Evolutionary conservation across 1,140 invertebrate species (phyloP), one percentile per base, ranked within the genome.

Genomic region (Diabrotica undecimpunctata): DNA sequence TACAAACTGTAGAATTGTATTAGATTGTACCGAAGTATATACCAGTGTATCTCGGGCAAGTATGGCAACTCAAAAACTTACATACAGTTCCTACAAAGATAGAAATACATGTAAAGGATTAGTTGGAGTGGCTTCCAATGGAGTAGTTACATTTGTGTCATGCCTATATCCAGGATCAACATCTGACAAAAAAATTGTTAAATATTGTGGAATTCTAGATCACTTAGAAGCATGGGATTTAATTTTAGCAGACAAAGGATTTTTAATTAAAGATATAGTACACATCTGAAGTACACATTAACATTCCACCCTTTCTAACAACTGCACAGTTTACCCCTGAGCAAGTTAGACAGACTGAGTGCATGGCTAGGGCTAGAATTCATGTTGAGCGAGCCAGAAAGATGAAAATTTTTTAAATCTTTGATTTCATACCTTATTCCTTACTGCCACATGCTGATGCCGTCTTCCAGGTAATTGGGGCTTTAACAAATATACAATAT

Each of bases 61-160:
- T 11, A 57, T 57, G 55, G 9, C 25, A 13, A n/a, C 37, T n/a
- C 64, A 66, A 46, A 66, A 62, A 50, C 13, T 55, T 8, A 66
- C 64, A 50, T 66, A 50, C 37, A 66, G 64, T 36, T 54, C 50
- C 7, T 66, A 66, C 36, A 61, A 62, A 36, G 56, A 65, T 38
- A 38, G 50, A 38, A 65, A 65, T 36, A 65, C 63, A 36, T 65
- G 38, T 11, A 60, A 65, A 36, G 63, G 25, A 41, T 59, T 72
- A 38, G 51, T 72, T 13, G 66, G 69, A 37, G 65, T 70, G 37
- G 69, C 71, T 11, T 69, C 69, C 51, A 72, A 72, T 67, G 69
- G 66, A 7, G 65, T 68, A 36, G 37, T 67, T 36, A 72, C 66
- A 11, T 66, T 52, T 55, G 14, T 66, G 12, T 36, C 13, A 25